A percentile compares a stretch with the other conserved stretches of the same genome.
Evolutionary conservation across 2,113 vertebrate genomes (phyloP).

Genomic region (Ailurus styani): DNA sequence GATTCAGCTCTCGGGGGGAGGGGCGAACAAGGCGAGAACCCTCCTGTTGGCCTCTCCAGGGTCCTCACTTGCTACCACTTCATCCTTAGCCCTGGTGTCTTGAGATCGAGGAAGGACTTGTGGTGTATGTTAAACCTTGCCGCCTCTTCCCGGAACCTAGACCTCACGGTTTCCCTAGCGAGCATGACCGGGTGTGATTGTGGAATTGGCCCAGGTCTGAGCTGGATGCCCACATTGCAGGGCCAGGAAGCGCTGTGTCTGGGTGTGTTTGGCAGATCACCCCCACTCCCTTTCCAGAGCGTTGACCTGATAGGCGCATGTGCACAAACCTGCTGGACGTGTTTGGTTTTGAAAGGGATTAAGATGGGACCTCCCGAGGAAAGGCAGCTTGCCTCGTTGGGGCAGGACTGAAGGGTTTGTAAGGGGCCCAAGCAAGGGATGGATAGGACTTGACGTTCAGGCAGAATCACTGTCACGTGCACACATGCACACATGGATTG

Average conservation of each 20-base stretch:
- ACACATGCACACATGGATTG: rapidly evolving
- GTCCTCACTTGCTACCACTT: rapidly evolving
- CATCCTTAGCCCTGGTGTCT: background rate
- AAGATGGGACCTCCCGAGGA: background rate
- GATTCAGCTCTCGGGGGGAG: background rate
- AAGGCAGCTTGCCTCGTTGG: background rate
- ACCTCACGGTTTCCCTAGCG: background rate
- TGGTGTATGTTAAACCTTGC: background rate
- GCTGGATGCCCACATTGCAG: rapidly evolving
- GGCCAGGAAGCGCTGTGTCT: background rate
- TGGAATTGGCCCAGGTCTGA: rapidly evolving
- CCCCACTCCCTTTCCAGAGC: background rate
- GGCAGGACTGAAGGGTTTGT: background rate
- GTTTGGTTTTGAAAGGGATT: background rate
- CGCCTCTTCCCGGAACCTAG: background rate
- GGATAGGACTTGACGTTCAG: background rate
- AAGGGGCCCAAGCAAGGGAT: no score
- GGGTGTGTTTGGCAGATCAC: background rate
- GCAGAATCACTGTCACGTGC: rapidly evolving
- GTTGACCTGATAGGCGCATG: background rate
- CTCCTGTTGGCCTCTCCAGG: rapidly evolving
- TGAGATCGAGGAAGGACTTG: background rate
- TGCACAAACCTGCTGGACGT: rapidly evolving
- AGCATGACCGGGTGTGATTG: rapidly evolving
- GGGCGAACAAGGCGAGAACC: rapidly evolving